phyloP scores from a whole-genome alignment of 1,140 invertebrate genomes.

The Tetramorium parvispinum region DNA sequence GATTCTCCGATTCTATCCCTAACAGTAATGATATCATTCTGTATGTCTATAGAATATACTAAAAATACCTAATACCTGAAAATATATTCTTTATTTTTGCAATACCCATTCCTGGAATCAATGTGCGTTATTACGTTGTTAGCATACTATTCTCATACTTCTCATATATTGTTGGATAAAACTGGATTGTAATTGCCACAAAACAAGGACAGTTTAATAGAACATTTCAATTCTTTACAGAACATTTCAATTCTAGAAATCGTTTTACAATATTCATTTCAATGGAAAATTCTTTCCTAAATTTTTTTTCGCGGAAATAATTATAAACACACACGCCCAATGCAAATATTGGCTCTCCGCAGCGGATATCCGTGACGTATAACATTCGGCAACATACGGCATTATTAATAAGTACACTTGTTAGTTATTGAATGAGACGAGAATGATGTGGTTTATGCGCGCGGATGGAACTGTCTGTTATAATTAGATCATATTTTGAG shows the following conservation, averaged over 20 bases:
- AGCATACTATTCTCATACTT: neutral
- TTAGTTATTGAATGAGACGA: constrained; percentile 10
- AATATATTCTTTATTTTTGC: no score
- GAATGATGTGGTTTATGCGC: neutral
- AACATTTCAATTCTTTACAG: neutral
- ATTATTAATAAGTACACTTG: constrained; percentile 19
- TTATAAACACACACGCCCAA: neutral
- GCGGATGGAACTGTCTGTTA: neutral
- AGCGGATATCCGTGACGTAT: constrained; percentile 1
- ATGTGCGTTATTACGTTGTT: no score
- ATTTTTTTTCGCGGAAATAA: neutral
- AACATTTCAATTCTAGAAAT: neutral
- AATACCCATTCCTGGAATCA: no score
- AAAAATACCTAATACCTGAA: no score
- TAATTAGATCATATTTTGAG: constrained; percentile 27
- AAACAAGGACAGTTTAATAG: neutral
- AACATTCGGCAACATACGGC: constrained; percentile 15
- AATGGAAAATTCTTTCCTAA: neutral
- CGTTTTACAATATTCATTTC: constrained; percentile 2
- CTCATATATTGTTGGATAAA: neutral
- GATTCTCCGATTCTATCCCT: neutral
- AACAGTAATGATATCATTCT: no score
- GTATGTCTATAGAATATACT: no score
- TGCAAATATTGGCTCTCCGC: constrained; percentile 29
- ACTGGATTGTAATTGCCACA: neutral